A percentile compares a stretch with the other conserved stretches of the same genome.
These are phyloP conservation scores for Pachliopta kotzebuea DNA, from an alignment of 2,888 invertebrate genomes.

Conservation along the genomic window DNA sequence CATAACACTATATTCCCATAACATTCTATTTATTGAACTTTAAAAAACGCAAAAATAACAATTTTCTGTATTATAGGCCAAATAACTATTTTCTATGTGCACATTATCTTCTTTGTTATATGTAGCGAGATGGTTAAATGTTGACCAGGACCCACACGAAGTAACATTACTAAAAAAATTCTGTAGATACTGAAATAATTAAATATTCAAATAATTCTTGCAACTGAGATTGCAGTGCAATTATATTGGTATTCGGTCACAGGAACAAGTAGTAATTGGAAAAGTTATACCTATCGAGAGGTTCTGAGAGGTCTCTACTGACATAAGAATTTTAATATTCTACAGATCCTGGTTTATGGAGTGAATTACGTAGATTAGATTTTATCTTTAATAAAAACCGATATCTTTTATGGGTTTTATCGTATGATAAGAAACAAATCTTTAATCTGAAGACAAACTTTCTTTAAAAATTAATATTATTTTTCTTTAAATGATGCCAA, in stretches of 20 bases:
- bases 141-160: neutral
- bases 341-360: neutral
- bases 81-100: too few relatives aligned
- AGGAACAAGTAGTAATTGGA: neutral
- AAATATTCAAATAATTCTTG: neutral
- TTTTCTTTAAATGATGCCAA: too few relatives aligned
- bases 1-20: too few relatives aligned
- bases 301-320: neutral
- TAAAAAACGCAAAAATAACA: too few relatives aligned
- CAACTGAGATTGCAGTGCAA: neutral
- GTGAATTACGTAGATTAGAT: neutral
- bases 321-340: conserved; percentile 13
- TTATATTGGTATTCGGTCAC: neutral
- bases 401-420: too few relatives aligned
- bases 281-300: conserved; percentile 11
- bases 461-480: too few relatives aligned
- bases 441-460: too few relatives aligned
- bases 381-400: too few relatives aligned
- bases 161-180: neutral
- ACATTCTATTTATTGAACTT: too few relatives aligned
- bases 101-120: neutral
- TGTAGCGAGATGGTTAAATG: neutral
- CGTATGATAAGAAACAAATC: too few relatives aligned
- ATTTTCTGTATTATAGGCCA: too few relatives aligned
- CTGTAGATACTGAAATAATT: neutral